Evolutionary conservation across 1,140 invertebrate species (phyloP).

Genomic region (Drosophila burlai): DNA sequence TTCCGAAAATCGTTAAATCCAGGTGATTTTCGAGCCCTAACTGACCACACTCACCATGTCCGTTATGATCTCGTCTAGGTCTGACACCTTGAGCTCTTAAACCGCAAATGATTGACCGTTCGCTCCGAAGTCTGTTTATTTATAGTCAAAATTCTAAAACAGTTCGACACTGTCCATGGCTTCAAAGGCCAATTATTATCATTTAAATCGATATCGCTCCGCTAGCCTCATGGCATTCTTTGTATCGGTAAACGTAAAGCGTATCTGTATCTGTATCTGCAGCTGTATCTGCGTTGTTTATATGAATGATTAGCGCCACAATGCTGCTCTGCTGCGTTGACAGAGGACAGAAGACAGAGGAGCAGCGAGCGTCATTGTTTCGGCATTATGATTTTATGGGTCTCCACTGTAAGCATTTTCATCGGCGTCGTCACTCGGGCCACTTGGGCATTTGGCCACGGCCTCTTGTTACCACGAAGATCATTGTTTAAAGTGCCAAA

Average conservation of each 20-base stretch:
- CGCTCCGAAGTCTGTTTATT: slow-evolving; percentile 62
- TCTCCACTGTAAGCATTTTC: slow-evolving; percentile 47
- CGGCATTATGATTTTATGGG: slow-evolving; percentile 43
- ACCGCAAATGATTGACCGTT: slow-evolving; percentile 70
- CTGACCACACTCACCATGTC: slow-evolving; percentile 59
- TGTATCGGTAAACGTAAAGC: slow-evolving; percentile 43
- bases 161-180: slow-evolving; percentile 69
- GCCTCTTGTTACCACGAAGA: slow-evolving; percentile 19
- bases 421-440: slow-evolving; percentile 62
- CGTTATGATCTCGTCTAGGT: slow-evolving; percentile 36
- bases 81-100: slow-evolving; percentile 74
- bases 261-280: slow-evolving; percentile 36
- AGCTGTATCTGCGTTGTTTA: slow-evolving; percentile 35
- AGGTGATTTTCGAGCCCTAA: neutral
- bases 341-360: slow-evolving; percentile 16
- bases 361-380: slow-evolving; percentile 29
- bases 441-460: slow-evolving; percentile 12
- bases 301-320: slow-evolving; percentile 70
- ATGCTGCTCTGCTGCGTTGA: slow-evolving; percentile 27
- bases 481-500: slow-evolving; percentile 55
- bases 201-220: slow-evolving; percentile 76
- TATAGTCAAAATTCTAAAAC: slow-evolving; percentile 81
- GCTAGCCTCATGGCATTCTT: slow-evolving; percentile 52
- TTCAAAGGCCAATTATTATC: slow-evolving; percentile 81
- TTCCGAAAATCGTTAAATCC: neutral